These are phyloP conservation scores for Nephotettix cincticeps DNA, from an alignment of 1,140 invertebrate species.

Conservation along the genomic window DNA sequence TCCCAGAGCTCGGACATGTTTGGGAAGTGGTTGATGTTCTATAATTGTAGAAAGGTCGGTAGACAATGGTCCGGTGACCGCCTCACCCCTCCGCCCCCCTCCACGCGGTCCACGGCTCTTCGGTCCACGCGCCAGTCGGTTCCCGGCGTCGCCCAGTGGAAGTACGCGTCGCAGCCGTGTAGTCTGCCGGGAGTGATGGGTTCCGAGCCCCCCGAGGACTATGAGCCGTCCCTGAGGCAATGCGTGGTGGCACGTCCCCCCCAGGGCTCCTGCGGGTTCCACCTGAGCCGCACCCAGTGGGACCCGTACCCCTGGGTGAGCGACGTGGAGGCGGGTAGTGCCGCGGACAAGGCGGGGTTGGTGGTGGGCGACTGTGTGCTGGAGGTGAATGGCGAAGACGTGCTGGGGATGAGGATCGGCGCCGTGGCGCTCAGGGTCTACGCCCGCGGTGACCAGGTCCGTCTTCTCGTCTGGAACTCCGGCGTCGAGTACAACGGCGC, in stretches of 20 bases:
- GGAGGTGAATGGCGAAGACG: slow-evolving; percentile 59
- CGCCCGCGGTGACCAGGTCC: slow-evolving; percentile 49
- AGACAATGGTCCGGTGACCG: too few relatives aligned
- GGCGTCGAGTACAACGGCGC: slow-evolving; percentile 49
- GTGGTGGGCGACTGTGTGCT: slow-evolving; percentile 61
- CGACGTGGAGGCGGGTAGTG: slow-evolving; percentile 51
- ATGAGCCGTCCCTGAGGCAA: slow-evolving; percentile 33
- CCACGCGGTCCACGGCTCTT: too few relatives aligned
- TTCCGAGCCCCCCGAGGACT: slow-evolving; percentile 25
- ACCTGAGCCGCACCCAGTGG: slow-evolving; percentile 64
- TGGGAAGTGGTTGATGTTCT: too few relatives aligned
- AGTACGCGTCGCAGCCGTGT: too few relatives aligned
- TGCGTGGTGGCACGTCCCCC: slow-evolving; percentile 33
- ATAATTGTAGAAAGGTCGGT: too few relatives aligned
- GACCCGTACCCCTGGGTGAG: slow-evolving; percentile 68
- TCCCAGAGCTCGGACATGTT: too few relatives aligned
- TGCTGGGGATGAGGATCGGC: slow-evolving; percentile 57
- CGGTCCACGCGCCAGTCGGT: not conserved
- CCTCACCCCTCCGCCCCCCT: not conserved
- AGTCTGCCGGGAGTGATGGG: not conserved
- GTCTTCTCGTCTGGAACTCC: slow-evolving; percentile 51
- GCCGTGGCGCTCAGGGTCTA: slow-evolving; percentile 58
- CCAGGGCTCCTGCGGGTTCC: slow-evolving; percentile 55
- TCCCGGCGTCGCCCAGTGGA: not conserved
- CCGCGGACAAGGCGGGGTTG: slow-evolving; percentile 52